Percentiles rank a stretch among this genome's conserved stretches.
phyloP scores from a whole-genome alignment of 2,797 vertebrate genomes.

The Myiotriccus ornatus region DNA sequence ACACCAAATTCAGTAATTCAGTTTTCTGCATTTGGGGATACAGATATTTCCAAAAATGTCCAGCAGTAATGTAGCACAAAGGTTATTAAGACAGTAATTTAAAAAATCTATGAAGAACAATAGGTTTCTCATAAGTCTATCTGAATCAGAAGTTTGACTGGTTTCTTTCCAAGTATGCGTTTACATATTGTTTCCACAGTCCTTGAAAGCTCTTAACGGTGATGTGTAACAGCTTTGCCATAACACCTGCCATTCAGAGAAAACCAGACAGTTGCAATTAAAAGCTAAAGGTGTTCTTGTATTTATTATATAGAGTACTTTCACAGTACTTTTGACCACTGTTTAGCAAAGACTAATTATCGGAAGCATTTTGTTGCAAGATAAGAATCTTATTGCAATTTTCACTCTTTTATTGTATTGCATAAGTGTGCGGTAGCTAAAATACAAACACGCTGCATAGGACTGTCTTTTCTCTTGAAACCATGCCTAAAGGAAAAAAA shows the following conservation, averaged over 20 bases:
- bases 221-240: conserved; percentile 5
- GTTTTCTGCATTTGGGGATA: neutral
- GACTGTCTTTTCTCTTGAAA: neutral
- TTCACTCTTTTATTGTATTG: neutral
- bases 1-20: neutral
- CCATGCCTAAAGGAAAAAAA: neutral
- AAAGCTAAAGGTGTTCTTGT: conserved; percentile 23
- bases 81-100: neutral
- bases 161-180: conserved; percentile 17
- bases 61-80: neutral
- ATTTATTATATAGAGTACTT: conserved; percentile 12
- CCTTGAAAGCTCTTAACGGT: conserved; percentile 46
- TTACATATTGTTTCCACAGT: conserved; percentile 41
- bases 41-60: neutral
- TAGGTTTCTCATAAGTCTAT: neutral
- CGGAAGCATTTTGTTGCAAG: conserved; percentile 11
- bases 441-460: neutral
- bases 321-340: neutral
- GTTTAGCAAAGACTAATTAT: conserved; percentile 26
- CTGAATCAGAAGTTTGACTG: neutral
- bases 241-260: conserved; percentile 55
- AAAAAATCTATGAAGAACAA: neutral
- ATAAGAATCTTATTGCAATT: conserved; percentile 21
- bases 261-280: conserved; percentile 37
- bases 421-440: neutral